Base-by-base conservation (phyloP, 2,888 invertebrate species). In the Sphaeridia pumilis region DNA sequence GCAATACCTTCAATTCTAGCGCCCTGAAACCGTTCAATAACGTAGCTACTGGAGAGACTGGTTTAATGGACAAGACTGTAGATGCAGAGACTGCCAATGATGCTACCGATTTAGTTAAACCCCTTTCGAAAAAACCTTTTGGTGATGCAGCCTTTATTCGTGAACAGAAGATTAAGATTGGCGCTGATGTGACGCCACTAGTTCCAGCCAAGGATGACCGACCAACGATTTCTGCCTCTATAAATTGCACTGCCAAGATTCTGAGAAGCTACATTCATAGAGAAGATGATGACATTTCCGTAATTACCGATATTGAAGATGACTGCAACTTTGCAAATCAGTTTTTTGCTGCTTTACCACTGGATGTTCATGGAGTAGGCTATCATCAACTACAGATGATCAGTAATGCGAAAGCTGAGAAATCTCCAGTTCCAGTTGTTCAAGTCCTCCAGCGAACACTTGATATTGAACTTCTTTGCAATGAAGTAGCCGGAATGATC, bases 301-400 rank as follows among this genome's bases (percentile, higher is more conserved):
- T 82, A 46, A 77, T 80, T 38, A 82, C 82, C 2, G 82, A 83
- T 67, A 80, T 82, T 31, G 82, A 82, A 73, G 82, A 81, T 80
- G 67, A 69, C 67, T 60, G 50, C 14, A 52, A 52, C 47, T 44
- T 54, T 36, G 53, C 58, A 22, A 51, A 54, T 41, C 58, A 58
- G 3, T 61, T 58, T 27, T 61, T 60, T 1, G 61, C 61, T 68
- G 82, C 83, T 46, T 72, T 85, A 60, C 83, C 82, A 46, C 74
- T 84, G 63, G 77, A 80, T 51, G 83, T 83, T 3, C 79, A 81
- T 68, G 84, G 84, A 5, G 17, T 5, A n/a, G 47, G 31, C 3
- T 41, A 52, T 20, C 45, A 43, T 34, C 46, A 35, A n/a, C 38
- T 56, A 1, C 44, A 49, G 36, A 44, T 56, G 35, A 76, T 81